Evolutionary conservation across 92 coral and sea anemone species (phyloP).

Genomic region (Montipora capitata): DNA sequence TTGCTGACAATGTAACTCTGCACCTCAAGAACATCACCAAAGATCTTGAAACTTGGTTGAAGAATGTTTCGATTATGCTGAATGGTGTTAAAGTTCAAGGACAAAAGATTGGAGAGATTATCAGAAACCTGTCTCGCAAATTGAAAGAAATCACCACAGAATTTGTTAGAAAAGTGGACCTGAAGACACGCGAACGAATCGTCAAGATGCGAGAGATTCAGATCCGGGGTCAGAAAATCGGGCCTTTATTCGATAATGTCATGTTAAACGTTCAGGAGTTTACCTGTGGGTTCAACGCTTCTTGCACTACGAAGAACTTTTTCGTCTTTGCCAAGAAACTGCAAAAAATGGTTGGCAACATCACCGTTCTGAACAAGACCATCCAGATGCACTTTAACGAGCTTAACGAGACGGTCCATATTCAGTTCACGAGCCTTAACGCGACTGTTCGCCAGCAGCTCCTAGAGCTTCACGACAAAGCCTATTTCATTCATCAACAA

Average conservation of each 20-base stretch:
- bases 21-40: slow-evolving; percentile 79
- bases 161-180: slow-evolving; percentile 50
- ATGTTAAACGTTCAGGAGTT: slow-evolving; percentile 61
- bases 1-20: slow-evolving; percentile 48
- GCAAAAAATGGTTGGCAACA: slow-evolving; percentile 49
- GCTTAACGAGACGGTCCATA: slow-evolving; percentile 56
- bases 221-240: slow-evolving; percentile 81
- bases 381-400: slow-evolving; percentile 52
- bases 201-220: slow-evolving; percentile 78
- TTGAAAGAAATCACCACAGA: slow-evolving; percentile 67
- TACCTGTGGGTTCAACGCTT: slow-evolving; percentile 82
- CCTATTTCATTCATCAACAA: slow-evolving; percentile 31
- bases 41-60: slow-evolving; percentile 82
- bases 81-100: slow-evolving; percentile 76
- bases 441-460: slow-evolving; percentile 60
- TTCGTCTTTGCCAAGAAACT: slow-evolving; percentile 55
- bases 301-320: slow-evolving; percentile 81
- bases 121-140: slow-evolving; percentile 63
- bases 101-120: slow-evolving; percentile 61
- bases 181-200: slow-evolving; percentile 66
- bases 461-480: slow-evolving; percentile 40
- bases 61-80: slow-evolving; percentile 80
- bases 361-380: slow-evolving; percentile 77
- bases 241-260: slow-evolving; percentile 79
- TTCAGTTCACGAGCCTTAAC: slow-evolving; percentile 50